A percentile compares a stretch with the other conserved stretches of the same genome.
These are phyloP conservation scores for human DNA, from an alignment of 2,113 vertebrate species.

Conservation along the genomic window GRCh38 chr3:165231501-165232000, in stretches of 20 bases:
- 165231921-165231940: background rate
- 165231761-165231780: background rate
- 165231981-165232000: background rate
- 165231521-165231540: background rate
- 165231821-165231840: conserved; percentile 17
- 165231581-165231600: background rate
- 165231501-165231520: background rate
- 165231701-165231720: background rate
- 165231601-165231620: background rate
- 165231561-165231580: background rate
- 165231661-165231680: background rate
- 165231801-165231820: background rate
- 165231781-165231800: background rate
- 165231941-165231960: background rate
- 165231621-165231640: background rate
- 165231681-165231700: background rate
- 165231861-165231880: background rate
- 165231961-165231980: background rate
- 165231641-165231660: background rate
- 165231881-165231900: background rate
- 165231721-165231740: background rate
- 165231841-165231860: background rate
- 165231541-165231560: background rate
- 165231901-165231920: background rate
- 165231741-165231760: background rate